A percentile compares a stretch with the other conserved stretches of the same genome.
These are phyloP conservation scores for Cyphomyrus plagiostoma DNA, from an alignment of 2,113 vertebrate genomes.

Conservation along the genomic window DNA sequence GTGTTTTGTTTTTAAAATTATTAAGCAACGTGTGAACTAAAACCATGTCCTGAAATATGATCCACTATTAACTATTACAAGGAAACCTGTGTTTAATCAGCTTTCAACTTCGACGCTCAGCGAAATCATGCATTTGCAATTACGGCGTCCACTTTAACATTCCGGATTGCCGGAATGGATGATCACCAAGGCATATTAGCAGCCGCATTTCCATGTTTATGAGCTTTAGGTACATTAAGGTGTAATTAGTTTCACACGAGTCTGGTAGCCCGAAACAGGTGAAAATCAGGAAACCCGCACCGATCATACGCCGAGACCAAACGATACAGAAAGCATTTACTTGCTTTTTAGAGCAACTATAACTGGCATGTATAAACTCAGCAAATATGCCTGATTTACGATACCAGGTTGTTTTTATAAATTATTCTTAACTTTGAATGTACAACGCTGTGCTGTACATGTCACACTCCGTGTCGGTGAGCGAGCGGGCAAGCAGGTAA, in stretches of 20 bases:
- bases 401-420: not conserved
- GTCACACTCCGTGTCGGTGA: no score
- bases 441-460: not conserved
- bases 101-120: not conserved
- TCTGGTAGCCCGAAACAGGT: not conserved
- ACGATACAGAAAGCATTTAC: not conserved
- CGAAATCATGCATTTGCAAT: conserved; percentile 5
- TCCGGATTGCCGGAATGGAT: not conserved
- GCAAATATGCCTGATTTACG: not conserved
- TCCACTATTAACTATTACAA: not conserved
- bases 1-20: conserved; percentile 1
- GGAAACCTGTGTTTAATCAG: not conserved
- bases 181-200: not conserved
- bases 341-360: not conserved
- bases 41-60: not conserved
- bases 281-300: not conserved
- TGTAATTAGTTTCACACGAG: not conserved
- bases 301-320: not conserved
- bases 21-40: not conserved
- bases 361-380: not conserved
- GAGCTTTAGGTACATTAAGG: not conserved
- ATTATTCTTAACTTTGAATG: not conserved
- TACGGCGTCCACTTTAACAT: not conserved
- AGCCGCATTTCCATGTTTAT: not conserved
- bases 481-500: no score